Percentiles rank a stretch among this genome's conserved stretches.
These are phyloP conservation scores for Poeciliopsis paucimaculata DNA, from an alignment of 2,797 vertebrate genomes.

Conservation along the genomic window DNA sequence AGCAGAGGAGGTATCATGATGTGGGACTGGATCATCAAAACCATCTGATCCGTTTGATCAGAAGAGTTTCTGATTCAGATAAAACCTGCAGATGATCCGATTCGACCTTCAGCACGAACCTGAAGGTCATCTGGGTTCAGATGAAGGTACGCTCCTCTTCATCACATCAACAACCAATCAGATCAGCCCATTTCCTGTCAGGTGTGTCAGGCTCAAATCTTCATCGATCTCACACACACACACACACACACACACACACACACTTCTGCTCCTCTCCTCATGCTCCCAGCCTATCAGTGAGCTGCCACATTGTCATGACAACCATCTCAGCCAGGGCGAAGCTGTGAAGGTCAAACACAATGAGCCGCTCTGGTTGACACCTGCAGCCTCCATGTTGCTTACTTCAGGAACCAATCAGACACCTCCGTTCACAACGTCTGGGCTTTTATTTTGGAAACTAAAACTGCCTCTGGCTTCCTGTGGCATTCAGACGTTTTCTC, in stretches of 20 bases:
- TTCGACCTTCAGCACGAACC: no score
- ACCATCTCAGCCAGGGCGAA: slow-evolving; percentile 39
- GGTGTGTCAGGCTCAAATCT: slow-evolving; percentile 40
- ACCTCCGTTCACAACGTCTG: not conserved
- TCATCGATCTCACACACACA: slow-evolving; percentile 34
- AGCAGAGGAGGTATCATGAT: no score
- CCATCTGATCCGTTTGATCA: no score
- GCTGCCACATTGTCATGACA: slow-evolving; percentile 49
- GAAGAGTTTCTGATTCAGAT: no score
- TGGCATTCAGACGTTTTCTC: not conserved
- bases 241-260: no score
- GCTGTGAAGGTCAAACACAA: slow-evolving; percentile 59
- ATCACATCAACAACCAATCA: slow-evolving; percentile 15
- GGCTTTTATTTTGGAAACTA: not conserved
- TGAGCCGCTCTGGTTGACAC: slow-evolving; percentile 1
- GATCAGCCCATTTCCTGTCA: no score
- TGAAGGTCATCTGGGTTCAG: no score
- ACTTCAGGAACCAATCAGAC: not conserved
- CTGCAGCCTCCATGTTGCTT: not conserved
- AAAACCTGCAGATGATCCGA: no score
- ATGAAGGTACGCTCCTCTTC: no score
- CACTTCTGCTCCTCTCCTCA: slow-evolving; percentile 21
- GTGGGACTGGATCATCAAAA: no score
- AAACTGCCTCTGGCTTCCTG: not conserved
- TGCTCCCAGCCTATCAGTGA: slow-evolving; percentile 50